Evolutionary conservation across 2,797 vertebrate genomes (phyloP), one percentile per base, ranked within the genome.

Genomic region (Rhinogobio ventralis): DNA sequence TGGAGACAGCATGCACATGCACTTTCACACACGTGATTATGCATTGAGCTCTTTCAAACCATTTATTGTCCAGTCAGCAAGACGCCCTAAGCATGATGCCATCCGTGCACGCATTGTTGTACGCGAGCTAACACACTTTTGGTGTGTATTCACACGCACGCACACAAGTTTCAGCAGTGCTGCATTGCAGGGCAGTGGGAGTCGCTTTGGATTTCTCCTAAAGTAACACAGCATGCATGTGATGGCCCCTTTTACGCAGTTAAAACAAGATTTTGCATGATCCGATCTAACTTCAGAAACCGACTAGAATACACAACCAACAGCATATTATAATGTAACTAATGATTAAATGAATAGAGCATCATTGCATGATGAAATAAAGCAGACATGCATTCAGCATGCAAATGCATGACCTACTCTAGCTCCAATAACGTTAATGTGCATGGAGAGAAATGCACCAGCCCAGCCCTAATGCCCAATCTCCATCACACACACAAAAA

Each of bases 141-240:
- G 9, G 46, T 76, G 72, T 20, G 60, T 8, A 20, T 80, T 28
- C 77, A 19, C 84, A 62, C 81, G 69, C 84, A 82, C 82, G 86
- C 25, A 64, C 64, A 78, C 81, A 85, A 81, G 87, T 89, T 90
- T 91, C 78, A 85, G 86, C 91, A 92, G 90, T 96, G 94, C 93
- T 95, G 95, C 95, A 96, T 92, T 96, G 95, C 95, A 95, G 95
- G 93, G 94, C 93, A 93, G 85, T 88, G 90, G 89, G 91, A 94
- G 91, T 88, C 90, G 88, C 87, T 91, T 88, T 87, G 89, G 87
- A 90, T 92, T 79, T 84, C 90, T 90, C 85, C 90, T 87, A 77
- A 88, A 87, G 84, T 83, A 75, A 23, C 71, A 74, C 66, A 72
- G 42, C 33, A 85, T 46, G 81, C 42, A 74, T 82, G 81, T 67